phyloP scores from a whole-genome alignment of 2,797 vertebrate species.

The Schizopygopsis malacanthus region DNA sequence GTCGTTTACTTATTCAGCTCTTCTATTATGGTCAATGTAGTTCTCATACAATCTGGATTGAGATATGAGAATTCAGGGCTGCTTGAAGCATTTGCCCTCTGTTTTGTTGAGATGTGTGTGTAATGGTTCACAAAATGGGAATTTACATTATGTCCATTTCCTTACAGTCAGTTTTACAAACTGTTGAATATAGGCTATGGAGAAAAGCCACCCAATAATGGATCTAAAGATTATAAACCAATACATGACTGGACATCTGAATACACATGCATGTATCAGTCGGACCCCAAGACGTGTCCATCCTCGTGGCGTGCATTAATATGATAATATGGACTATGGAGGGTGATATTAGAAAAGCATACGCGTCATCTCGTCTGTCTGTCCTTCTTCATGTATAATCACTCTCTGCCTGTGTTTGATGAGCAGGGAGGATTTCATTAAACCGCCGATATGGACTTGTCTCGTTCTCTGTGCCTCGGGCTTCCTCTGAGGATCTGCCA shows the following conservation, averaged over 20 bases:
- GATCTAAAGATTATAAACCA: neutral
- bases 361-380: conserved; percentile 69
- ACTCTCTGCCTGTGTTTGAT: conserved; percentile 79
- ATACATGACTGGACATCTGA: neutral
- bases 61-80: neutral
- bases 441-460: conserved; percentile 75
- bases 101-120: neutral
- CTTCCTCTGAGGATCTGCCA: conserved; percentile 55
- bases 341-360: conserved; percentile 59
- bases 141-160: neutral
- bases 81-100: neutral
- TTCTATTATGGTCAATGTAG: neutral
- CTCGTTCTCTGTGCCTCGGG: conserved; percentile 64
- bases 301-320: conserved; percentile 39
- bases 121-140: neutral
- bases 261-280: neutral
- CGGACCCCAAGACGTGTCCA: neutral
- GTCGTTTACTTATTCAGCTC: conserved; percentile 29
- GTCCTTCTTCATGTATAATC: conserved; percentile 76
- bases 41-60: neutral
- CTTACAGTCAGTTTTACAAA: neutral
- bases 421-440: conserved; percentile 83
- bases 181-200: neutral
- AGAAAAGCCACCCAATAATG: neutral
- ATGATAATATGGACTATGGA: conserved; percentile 53